Evolutionary conservation across 2,888 invertebrate species (phyloP), one percentile per base, ranked within the genome.

Genomic region (Mechanitis messenoides): DNA sequence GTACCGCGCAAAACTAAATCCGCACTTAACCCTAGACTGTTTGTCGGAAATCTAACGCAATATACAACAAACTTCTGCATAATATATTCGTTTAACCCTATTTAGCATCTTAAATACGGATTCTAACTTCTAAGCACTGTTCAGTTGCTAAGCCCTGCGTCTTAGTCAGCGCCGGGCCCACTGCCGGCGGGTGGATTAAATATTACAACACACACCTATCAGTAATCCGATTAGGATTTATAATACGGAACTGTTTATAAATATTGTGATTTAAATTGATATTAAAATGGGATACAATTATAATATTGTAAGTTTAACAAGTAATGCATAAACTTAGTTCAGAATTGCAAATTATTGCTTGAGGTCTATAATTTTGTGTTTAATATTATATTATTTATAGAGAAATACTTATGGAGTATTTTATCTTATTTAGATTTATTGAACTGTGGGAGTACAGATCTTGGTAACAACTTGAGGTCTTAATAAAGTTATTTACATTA

Each of bases 1-100:
- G 58, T 58, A 56, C 53, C 58, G 33, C 53, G 33, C 55, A 42
- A 59, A 7, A 42, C 42, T 9, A 42, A 42, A 42, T 42, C 9
- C 42, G 50, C 53, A 42, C 35, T 38, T 58, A 57, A 56, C 45
- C 60, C 12, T 53, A 35, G 45, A 33, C 56, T 53, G 50, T 31
- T 31, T 50, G 31, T 11, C 50, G 28, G 50, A 31, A 50, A 3
- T 31, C 50, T 28, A 50, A 31, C 28, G 31, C 50, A 50, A 50
- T 9, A 50, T 31, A 50, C 50, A 31, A 31, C 50, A 45, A 53
- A 58, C 55, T 58, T 20, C 42, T 45, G 46, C 58, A 58, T 61
- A 61, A 59, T 63, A 59, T 59, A 63, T 63, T 60, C 61, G 55
- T 60, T 63, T 60, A 63, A 59, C 55, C 45, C 55, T 56, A 55